Evolutionary conservation across 2,797 vertebrate genomes (phyloP), one percentile per base, ranked within the genome.

Genomic region (Hylomyscus alleni): DNA sequence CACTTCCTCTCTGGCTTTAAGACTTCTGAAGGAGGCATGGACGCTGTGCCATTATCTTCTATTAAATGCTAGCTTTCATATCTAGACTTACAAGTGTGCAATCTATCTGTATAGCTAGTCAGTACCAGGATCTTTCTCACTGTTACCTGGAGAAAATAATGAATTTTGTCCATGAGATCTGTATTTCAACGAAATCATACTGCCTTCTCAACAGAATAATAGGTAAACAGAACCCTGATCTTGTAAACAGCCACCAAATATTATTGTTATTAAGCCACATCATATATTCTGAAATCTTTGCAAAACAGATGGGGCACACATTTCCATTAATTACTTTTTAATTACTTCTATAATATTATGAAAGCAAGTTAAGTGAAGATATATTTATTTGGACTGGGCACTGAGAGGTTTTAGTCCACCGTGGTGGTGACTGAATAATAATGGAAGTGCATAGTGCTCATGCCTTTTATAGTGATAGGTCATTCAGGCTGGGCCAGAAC

Each of bases 1-100:
- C n/a, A n/a, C n/a, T n/a, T n/a, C n/a, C n/a, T n/a, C n/a, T n/a
- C n/a, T 88, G 72, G 7, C 13, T 73, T 91, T 11, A 94, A 89
- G 29, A 26, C 15, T 82, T 89, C 2, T 22, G 47, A 67, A 2
- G 60, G 24, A 92, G 86, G 44, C 93, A 12, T 2, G 76, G 1
- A 3, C 77, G 58, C 7, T 91, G 44, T 65, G 52, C 8, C 34
- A 92, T 14, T 69, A 56, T 31, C 88, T 60, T 72, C 20, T 50
- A 44, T 58, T 77, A 80, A 95, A 67, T 90, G 10, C 1, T 92
- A 29, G 56, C 56, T 83, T 89, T 94, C 24, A 67, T 78, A 86
- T 72, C 2, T 0, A 94, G 50, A 89, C 40, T 29, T 77, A 11
- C 1, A 89, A 7, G 0, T 85, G 3, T 91, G 20, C 13, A 90